Percentiles rank a stretch among this genome's conserved stretches.
Conservation (phyloP, 2,797 vertebrate genomes). For the Hypotaenidia philippensis region DNA sequence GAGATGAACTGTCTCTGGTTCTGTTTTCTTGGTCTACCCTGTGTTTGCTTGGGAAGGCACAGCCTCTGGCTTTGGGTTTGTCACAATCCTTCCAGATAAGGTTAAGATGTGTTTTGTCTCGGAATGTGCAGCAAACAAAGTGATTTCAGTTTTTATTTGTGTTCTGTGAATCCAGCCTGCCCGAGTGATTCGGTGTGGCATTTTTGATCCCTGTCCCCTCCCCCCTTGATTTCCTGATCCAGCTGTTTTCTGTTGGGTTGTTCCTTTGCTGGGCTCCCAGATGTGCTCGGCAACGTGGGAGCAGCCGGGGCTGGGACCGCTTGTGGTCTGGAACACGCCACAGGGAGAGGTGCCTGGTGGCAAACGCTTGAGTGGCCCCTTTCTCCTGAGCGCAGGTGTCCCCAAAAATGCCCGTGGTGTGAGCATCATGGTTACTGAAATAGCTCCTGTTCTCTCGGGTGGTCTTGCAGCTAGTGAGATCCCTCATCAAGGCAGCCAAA, state of each 20-base stretch:
- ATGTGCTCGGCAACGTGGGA: not conserved
- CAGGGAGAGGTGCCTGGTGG: not conserved
- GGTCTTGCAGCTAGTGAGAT: not conserved
- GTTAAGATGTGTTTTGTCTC: conserved; percentile 30
- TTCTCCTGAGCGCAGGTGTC: not conserved
- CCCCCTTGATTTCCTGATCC: conserved; percentile 1
- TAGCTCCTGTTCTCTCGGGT: fast-evolving
- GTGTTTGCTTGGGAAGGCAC: not conserved
- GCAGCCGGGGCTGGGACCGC: not conserved
- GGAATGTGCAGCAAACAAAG: not conserved
- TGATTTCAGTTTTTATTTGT: not conserved
- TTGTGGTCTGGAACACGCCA: not conserved
- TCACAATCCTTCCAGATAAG: not conserved
- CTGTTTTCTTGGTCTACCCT: not conserved
- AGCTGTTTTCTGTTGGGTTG: not conserved
- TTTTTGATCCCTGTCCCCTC: not conserved
- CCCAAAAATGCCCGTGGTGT: fast-evolving
- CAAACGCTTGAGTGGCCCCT: not conserved
- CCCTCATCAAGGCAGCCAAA: not conserved
- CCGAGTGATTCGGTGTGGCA: not conserved
- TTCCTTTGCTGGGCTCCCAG: not conserved
- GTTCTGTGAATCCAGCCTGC: not conserved
- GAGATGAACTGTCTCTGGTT: not conserved
- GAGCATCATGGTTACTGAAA: fast-evolving
- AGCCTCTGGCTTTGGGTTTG: not conserved